Evolutionary conservation across 2,797 vertebrate species (phyloP), one percentile per base, ranked within the genome.

Genomic region (Cyclopterus lumpus): DNA sequence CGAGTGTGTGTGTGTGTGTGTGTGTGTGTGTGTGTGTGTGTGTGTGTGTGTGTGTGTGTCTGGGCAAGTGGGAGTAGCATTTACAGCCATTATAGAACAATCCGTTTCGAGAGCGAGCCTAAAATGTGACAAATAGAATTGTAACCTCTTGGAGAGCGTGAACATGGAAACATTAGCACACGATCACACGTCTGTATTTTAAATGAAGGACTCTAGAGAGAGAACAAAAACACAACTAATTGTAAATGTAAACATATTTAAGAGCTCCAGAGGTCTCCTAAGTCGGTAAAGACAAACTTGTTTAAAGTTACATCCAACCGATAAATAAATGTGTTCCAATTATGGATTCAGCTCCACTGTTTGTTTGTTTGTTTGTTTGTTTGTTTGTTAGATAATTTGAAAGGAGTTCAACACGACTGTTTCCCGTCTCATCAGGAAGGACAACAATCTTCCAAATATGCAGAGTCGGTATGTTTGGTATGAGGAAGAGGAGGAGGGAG

Each of bases 91-190:
- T 81, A 77, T 4, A 22, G 15, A 79, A 84, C 69, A 85, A 85
- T 70, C 67, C 51, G 10, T 59, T 70, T 79, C n/a, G 24, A 80
- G 32, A 0, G 0, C 9, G 77, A 67, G 84, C 80, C 44, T 82
- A 73, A 85, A 86, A 89, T 88, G 18, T 82, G 82, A 83, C 79
- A 84, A 83, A 88, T 79, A 64, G 44, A 79, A 60, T 82, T 67
- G 78, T 49, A 84, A 83, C 73, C 73, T 40, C 75, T 66, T 28
- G 1, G 78, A 71, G 73, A 36, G 80, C 12, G n/a, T n/a, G n/a
- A n/a, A n/a, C n/a, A n/a, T n/a, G n/a, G n/a, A n/a, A n/a, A n/a
- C n/a, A n/a, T n/a, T n/a, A n/a, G 32, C 62, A 16, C 12, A 20
- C 32, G 67, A 26, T 70, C 44, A 8, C 8, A 36, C 6, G 26